Evolutionary conservation across 2,113 vertebrate species (phyloP).

Genomic region (Oncorhynchus gorbuscha): DNA sequence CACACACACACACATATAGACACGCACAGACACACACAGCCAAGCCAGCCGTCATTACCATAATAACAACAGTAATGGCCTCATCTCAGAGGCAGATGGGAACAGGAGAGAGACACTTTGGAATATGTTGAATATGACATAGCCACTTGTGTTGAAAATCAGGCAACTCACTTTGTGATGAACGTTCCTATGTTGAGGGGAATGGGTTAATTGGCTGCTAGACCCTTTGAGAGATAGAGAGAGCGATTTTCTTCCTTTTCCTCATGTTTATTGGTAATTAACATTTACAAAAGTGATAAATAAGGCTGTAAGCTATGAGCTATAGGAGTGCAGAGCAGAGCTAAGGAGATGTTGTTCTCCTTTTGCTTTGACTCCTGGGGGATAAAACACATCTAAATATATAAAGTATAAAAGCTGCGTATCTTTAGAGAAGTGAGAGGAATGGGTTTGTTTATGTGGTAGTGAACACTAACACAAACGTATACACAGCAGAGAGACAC

Average conservation of each 20-base stretch:
- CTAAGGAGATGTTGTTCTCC: background rate
- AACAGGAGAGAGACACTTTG: constrained; percentile 5
- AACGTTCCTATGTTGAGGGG: constrained; percentile 15
- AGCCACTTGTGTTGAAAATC: constrained; percentile 14
- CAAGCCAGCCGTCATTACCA: constrained; percentile 3
- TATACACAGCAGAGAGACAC: background rate
- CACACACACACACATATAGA: background rate
- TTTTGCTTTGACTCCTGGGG: background rate
- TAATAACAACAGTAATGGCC: background rate
- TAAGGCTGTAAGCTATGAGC: background rate
- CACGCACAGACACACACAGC: background rate
- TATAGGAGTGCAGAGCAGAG: background rate
- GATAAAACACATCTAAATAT: no score
- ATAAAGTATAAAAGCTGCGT: no score
- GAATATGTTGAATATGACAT: constrained; percentile 8
- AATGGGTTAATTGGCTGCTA: constrained; percentile 18
- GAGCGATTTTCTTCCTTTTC: background rate
- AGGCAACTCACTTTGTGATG: constrained; percentile 23
- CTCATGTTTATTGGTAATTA: constrained; percentile 23
- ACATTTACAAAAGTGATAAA: constrained; percentile 11
- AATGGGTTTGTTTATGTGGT: background rate
- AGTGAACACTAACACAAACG: background rate
- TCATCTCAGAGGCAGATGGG: background rate
- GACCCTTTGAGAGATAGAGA: background rate
- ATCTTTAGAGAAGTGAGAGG: no score